phyloP scores from a whole-genome alignment of 2,113 vertebrate species.

The Poecilia latipinna region DNA sequence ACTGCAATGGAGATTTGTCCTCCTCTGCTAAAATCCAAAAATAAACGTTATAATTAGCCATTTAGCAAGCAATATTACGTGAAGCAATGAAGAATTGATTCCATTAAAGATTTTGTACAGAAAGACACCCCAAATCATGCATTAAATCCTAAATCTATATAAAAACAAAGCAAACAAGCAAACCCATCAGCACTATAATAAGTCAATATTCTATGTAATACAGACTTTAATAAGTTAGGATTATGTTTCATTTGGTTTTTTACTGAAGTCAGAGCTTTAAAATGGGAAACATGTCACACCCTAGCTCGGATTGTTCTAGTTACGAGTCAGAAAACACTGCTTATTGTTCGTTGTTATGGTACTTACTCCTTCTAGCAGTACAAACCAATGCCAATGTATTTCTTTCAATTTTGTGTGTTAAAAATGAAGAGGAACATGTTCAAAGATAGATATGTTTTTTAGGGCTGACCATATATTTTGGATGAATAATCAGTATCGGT shows the following conservation, averaged over 20 bases:
- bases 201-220: too few species aligned
- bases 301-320: not conserved
- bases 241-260: not conserved
- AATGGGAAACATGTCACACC: not conserved
- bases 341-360: not conserved
- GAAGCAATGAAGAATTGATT: not conserved
- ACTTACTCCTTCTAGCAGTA: not conserved
- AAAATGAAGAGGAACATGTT: too few species aligned
- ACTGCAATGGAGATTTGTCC: constrained; percentile 7
- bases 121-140: not conserved
- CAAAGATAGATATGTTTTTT: too few species aligned
- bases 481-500: too few species aligned
- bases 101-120: not conserved
- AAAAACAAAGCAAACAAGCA: not conserved
- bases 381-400: too few species aligned
- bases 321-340: not conserved
- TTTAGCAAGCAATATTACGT: not conserved
- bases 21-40: not conserved
- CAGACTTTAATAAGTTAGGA: too few species aligned
- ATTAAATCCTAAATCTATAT: not conserved
- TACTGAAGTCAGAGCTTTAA: not conserved
- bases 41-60: not conserved
- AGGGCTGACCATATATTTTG: too few species aligned
- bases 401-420: too few species aligned
- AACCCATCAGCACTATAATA: too few species aligned